Percentiles rank a stretch among this genome's conserved stretches.
phyloP scores from a whole-genome alignment of 2,797 vertebrate genomes.

The Silurus aristotelis region DNA sequence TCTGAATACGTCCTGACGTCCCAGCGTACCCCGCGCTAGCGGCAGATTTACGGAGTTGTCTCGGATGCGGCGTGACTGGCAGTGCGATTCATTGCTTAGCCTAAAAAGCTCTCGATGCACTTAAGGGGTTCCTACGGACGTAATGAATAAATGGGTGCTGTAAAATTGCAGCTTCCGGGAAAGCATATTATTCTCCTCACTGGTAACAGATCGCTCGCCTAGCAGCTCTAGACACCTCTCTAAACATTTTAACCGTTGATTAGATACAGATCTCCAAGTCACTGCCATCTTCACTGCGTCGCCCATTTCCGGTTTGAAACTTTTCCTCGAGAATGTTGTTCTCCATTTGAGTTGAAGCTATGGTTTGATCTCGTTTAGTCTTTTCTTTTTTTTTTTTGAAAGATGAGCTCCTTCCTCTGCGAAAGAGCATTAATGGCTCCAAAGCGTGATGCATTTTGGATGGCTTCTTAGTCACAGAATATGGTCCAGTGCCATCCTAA shows the following conservation, averaged over 20 bases:
- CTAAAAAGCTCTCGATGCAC: conserved; percentile 60
- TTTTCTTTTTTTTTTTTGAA: neutral
- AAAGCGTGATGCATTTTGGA: conserved; percentile 47
- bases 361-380: neutral
- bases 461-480: conserved; percentile 42
- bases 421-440: neutral
- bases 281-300: conserved; percentile 34
- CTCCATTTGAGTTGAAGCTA: neutral
- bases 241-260: conserved; percentile 50
- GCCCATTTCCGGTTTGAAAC: neutral
- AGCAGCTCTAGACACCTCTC: conserved; percentile 51
- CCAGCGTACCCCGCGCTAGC: conserved; percentile 37
- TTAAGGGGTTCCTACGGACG: conserved; percentile 56
- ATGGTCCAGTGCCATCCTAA: conserved; percentile 54
- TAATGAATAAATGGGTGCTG: conserved; percentile 63
- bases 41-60: conserved; percentile 48
- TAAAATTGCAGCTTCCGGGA: conserved; percentile 56
- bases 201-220: conserved; percentile 55
- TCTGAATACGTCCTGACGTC: conserved; percentile 18
- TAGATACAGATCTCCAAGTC: conserved; percentile 40
- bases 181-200: conserved; percentile 50
- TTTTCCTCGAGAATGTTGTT: neutral
- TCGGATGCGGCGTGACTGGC: conserved; percentile 52
- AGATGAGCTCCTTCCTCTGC: neutral
- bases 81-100: conserved; percentile 57